These are phyloP conservation scores for Hylia prasina DNA, from an alignment of 2,113 vertebrate genomes.

Conservation along the genomic window DNA sequence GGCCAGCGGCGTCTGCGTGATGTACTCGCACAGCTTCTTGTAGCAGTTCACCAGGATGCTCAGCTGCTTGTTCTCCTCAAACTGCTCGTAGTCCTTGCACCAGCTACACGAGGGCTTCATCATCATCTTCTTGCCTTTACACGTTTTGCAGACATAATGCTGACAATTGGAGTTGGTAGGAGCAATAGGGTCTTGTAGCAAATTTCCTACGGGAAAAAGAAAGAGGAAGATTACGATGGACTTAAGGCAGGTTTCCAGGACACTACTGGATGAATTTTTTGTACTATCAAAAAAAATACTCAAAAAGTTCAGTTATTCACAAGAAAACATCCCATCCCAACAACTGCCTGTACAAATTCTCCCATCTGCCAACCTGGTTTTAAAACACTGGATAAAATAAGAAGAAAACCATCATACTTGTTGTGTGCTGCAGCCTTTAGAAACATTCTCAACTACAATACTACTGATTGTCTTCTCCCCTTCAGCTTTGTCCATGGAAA, in stretches of 20 bases:
- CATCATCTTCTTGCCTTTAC: conserved; percentile 95
- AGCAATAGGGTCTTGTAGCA: conserved; percentile 92
- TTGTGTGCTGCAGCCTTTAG: not conserved
- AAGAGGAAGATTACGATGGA: not conserved
- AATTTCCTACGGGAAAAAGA: conserved; percentile 80
- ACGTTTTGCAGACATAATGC: conserved; percentile 92
- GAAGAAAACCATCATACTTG: not conserved
- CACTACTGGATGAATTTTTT: rapidly evolving
- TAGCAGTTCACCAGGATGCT: conserved; percentile 92
- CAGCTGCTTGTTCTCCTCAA: conserved; percentile 94
- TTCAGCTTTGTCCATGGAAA: not conserved
- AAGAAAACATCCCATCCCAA: not conserved
- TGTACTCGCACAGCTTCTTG: conserved; percentile 92
- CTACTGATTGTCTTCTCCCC: not conserved
- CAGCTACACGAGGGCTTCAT: conserved; percentile 90
- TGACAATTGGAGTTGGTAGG: conserved; percentile 90
- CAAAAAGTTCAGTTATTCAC: not conserved
- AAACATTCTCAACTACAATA: not conserved
- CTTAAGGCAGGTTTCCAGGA: not conserved
- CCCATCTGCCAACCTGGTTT: not conserved
- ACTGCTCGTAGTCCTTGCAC: conserved; percentile 94
- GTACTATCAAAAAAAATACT: not conserved
- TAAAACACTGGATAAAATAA: not conserved
- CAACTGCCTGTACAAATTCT: not conserved
- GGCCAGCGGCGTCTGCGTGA: conserved; percentile 86